Evolutionary conservation across 2,888 invertebrate genomes (phyloP).

Genomic region (Euzophera pinguis): DNA sequence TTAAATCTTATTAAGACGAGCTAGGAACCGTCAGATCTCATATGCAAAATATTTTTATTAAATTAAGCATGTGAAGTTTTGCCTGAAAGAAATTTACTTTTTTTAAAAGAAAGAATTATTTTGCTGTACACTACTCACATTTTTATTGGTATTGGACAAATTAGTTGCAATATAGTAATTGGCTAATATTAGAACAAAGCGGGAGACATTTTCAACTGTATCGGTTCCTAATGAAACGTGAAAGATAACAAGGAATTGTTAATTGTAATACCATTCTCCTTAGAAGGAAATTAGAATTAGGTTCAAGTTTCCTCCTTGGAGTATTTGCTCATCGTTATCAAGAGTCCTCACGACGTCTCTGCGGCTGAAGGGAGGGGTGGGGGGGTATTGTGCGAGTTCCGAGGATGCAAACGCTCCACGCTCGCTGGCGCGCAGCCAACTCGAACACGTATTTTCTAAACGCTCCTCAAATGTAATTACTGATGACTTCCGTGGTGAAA

Average conservation of each 20-base stretch:
- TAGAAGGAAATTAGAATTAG: background rate
- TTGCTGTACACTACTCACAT: no score
- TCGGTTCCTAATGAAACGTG: no score
- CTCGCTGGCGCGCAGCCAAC: background rate
- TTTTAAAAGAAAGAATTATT: no score
- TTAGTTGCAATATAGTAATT: no score
- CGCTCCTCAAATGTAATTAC: background rate
- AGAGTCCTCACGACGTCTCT: background rate
- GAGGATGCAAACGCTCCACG: background rate
- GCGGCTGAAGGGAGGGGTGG: background rate
- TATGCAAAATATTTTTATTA: background rate
- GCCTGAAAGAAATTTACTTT: no score
- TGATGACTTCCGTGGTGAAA: background rate
- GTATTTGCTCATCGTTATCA: background rate
- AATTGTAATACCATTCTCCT: background rate
- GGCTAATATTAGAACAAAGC: no score
- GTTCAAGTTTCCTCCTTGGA: background rate
- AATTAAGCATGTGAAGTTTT: background rate
- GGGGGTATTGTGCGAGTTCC: background rate
- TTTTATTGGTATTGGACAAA: no score
- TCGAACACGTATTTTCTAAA: background rate
- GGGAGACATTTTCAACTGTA: no score
- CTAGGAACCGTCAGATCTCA: background rate
- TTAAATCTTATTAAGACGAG: background rate
- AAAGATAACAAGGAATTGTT: no score